Conservation (phyloP, 1,140 invertebrate genomes). For the Scaptomyza pallida region DNA sequence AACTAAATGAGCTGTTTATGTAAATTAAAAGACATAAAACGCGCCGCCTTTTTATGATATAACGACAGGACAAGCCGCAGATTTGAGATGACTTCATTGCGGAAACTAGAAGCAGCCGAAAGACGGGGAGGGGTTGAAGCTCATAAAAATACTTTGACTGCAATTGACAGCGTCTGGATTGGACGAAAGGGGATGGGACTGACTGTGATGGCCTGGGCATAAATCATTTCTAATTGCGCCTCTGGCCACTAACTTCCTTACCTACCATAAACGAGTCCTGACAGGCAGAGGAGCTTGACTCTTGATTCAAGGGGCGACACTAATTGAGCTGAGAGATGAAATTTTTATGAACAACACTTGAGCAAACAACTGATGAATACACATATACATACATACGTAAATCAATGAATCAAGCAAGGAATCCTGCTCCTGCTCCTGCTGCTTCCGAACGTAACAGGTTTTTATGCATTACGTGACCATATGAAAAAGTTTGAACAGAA, state of each 20-base stretch:
- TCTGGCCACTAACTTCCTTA: neutral
- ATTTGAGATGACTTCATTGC: constrained; percentile 71
- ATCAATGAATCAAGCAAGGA: constrained; percentile 47
- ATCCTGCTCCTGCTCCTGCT: neutral
- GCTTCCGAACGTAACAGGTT: constrained; percentile 66
- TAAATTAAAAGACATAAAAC: constrained; percentile 77
- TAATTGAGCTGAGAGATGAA: constrained; percentile 66
- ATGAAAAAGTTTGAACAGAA: constrained; percentile 43
- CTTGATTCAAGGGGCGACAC: constrained; percentile 24
- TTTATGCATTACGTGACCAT: constrained; percentile 77
- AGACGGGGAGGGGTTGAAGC: neutral
- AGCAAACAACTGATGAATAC: constrained; percentile 6
- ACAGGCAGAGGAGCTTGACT: no score
- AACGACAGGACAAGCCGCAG: constrained; percentile 46
- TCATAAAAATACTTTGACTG: constrained; percentile 61
- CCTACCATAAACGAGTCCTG: neutral
- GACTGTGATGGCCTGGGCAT: constrained; percentile 59
- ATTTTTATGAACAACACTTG: constrained; percentile 54
- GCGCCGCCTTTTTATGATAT: constrained; percentile 37
- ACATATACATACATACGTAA: neutral
- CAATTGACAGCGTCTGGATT: constrained; percentile 40
- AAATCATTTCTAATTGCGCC: constrained; percentile 75
- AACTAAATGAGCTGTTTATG: constrained; percentile 75
- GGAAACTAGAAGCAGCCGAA: neutral
- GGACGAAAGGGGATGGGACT: no score